Evolutionary conservation across 2,797 vertebrate genomes (phyloP), one percentile per base, ranked within the genome.

Genomic region (Cichlasoma orientale): DNA sequence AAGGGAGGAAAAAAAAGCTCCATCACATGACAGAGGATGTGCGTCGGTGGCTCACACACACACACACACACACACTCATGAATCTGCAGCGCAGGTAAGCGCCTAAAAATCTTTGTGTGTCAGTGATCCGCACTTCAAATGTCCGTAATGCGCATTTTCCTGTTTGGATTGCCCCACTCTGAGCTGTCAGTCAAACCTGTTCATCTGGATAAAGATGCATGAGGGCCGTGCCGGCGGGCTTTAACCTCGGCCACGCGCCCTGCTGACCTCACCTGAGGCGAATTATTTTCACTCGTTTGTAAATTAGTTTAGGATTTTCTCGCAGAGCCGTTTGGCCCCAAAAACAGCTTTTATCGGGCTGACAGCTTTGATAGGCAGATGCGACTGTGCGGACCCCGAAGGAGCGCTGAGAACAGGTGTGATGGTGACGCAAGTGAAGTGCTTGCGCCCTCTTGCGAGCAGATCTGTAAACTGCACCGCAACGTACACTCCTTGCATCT

Each of bases 151-250:
- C 75, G 75, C 68, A 79, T 85, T 86, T 90, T 86, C 75, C 85
- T 73, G 53, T 86, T 86, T 77, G 0, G 14, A 66, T 47, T 72
- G 82, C 74, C 74, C 47, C 71, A 58, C 69, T 66, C 69, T n/a
- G 63, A 52, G 58, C 25, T 68, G 56, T 10, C 8, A 72, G 85
- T 76, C 80, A 83, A 87, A 91, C 89, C 88, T 52, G 93, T 88
- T 92, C 72, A 41, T 83, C 89, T 77, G 86, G 89, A 87, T 86
- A 33, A 72, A 63, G 63, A 44, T 36, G 75, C 33, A 53, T 36
- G 82, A 86, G 83, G 84, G 74, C n/a, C 86, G 87, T 80, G 59
- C 83, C 86, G 72, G 31, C 85, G 69, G 72, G 54, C 18, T 72
- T 63, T 72, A 56, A 75, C 55, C 38, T 3, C 4, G 44, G 76